Evolutionary conservation across 2,888 invertebrate genomes (phyloP).

Genomic region (Eupithecia pulchellata): DNA sequence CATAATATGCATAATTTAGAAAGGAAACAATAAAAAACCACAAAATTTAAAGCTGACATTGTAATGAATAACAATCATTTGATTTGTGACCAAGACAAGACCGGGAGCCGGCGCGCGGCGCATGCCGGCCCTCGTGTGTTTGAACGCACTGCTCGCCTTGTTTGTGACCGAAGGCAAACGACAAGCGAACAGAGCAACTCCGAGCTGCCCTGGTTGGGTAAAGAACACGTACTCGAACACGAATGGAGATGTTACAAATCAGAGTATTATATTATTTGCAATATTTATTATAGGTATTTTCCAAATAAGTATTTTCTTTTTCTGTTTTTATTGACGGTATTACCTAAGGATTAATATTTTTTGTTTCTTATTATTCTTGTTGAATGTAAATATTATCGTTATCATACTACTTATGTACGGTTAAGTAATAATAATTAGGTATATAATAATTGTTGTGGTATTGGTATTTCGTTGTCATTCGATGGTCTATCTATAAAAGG

Average conservation of each 20-base stretch:
- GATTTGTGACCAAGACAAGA: no score
- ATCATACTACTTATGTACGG: slow-evolving; percentile 6
- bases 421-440: slow-evolving; percentile 20
- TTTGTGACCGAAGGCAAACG: no score
- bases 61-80: no score
- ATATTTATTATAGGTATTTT: neutral
- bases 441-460: slow-evolving; percentile 21
- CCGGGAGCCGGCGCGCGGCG: no score
- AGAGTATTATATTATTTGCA: neutral
- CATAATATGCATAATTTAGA: no score
- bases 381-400: slow-evolving; percentile 31
- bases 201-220: no score
- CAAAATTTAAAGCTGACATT: no score
- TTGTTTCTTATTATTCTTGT: slow-evolving; percentile 11
- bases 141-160: no score
- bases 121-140: no score
- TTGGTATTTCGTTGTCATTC: slow-evolving; percentile 12
- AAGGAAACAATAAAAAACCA: no score
- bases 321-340: slow-evolving; percentile 12
- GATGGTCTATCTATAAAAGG: neutral
- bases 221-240: no score
- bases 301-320: slow-evolving; percentile 3
- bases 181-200: no score
- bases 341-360: neutral
- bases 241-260: neutral